Base-by-base conservation (phyloP, 1,140 invertebrate species). In the Drosophila baimaii region DNA sequence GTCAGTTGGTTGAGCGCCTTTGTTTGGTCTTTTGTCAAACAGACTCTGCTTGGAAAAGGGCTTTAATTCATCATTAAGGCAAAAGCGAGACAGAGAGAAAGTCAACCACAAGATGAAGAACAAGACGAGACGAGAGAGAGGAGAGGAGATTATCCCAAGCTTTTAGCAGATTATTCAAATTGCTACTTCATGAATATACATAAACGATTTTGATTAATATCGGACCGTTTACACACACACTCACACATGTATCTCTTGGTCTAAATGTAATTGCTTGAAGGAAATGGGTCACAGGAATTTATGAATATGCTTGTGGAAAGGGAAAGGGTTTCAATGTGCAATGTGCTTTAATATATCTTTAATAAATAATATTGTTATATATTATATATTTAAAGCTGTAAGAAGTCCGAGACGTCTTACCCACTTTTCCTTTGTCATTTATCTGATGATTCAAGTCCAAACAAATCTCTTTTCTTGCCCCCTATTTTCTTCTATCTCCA, bases 61-160 rank as follows among this genome's bases (percentile, higher is more conserved):
- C 77, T 79, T 90, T 90, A 89, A 84, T 89, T 90, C 85, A 90
- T 89, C 81, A 90, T 89, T 89, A 79, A 58, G 71, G 35, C 65
- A 46, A 62, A 37, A 52, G 35, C 12, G 15, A 15, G 5, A 49
- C n/a, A 19, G 47, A 17, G 62, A 2, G 51, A 52, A 65, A 52
- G 65, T 19, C 65, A 51, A 37, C 35, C 72, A 33, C 58, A 64
- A 74, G 59, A 56, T 19, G 49, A 25, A 21, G n/a, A n/a, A n/a
- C n/a, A n/a, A n/a, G n/a, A n/a, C n/a, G n/a, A n/a, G n/a, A n/a
- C n/a, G n/a, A n/a, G n/a, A n/a, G n/a, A n/a, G n/a, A n/a, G 49
- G 52, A 39, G 19, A 27, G 37, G 7, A 27, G 70, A 73, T 73
- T 73, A 73, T 73, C 33, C 56, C 31, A 13, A 25, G 69, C 69